Evolutionary conservation across 1,140 invertebrate genomes (phyloP).

Genomic region (Macrotrachela quadricornifera): DNA sequence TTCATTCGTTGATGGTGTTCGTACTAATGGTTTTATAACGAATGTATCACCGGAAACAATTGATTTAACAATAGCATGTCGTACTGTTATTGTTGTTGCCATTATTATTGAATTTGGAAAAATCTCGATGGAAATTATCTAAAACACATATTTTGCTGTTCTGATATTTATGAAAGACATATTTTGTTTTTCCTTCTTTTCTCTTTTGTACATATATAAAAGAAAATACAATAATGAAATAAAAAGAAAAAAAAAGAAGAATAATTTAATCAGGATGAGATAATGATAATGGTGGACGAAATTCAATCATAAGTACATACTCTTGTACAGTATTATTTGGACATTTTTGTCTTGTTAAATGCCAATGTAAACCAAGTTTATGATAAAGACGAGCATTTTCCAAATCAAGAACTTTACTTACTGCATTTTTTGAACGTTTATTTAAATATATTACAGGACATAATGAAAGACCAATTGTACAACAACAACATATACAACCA

Average conservation of each 20-base stretch:
- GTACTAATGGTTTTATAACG: neutral
- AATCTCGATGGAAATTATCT: too few relatives aligned
- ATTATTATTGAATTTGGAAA: too few relatives aligned
- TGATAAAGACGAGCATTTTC: slow-evolving; percentile 6
- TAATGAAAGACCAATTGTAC: slow-evolving; percentile 7
- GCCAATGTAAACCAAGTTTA: slow-evolving; percentile 3
- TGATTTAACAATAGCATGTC: neutral
- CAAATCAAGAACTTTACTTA: neutral
- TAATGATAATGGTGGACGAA: slow-evolving; percentile 2
- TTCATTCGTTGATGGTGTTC: too few relatives aligned
- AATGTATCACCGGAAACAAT: slow-evolving; percentile 2
- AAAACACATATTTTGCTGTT: too few relatives aligned
- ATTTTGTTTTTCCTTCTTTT: too few relatives aligned
- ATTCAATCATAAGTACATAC: slow-evolving; percentile 7
- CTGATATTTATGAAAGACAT: too few relatives aligned
- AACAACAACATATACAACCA: slow-evolving; percentile 8
- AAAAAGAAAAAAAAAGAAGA: neutral
- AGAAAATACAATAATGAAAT: too few relatives aligned
- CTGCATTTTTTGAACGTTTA: slow-evolving; percentile 1
- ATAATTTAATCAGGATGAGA: slow-evolving; percentile 5
- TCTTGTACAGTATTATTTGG: neutral
- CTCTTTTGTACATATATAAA: too few relatives aligned
- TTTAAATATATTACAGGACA: slow-evolving; percentile 3
- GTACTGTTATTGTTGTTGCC: too few relatives aligned
- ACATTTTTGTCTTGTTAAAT: slow-evolving; percentile 2